These are phyloP conservation scores for Philypnodon macrostomus DNA, from an alignment of 2,797 vertebrate genomes.

Conservation along the genomic window DNA sequence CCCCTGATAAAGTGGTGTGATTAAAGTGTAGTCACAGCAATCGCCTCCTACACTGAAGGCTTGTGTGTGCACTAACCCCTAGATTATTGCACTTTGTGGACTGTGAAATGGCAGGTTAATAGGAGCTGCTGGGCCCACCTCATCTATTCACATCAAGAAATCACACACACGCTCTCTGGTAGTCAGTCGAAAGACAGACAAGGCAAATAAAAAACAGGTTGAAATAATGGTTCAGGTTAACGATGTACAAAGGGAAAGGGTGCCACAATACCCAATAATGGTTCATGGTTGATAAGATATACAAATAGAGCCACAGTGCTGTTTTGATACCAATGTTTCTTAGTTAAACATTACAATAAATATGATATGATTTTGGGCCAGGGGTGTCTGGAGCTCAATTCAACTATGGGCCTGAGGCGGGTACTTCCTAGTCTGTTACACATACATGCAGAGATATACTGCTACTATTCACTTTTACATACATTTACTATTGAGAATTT, in stretches of 20 bases:
- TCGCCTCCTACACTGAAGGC: slow-evolving; percentile 30
- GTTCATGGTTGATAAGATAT: neutral
- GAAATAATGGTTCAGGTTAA: slow-evolving; percentile 18
- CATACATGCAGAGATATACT: too few relatives aligned
- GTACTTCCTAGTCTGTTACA: too few relatives aligned
- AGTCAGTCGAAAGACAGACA: neutral
- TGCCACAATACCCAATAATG: neutral
- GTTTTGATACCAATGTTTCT: too few relatives aligned
- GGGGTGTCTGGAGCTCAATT: too few relatives aligned
- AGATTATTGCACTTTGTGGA: slow-evolving; percentile 58
- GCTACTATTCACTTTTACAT: too few relatives aligned
- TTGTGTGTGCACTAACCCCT: slow-evolving; percentile 9
- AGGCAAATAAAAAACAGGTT: slow-evolving; percentile 9
- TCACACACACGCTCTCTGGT: neutral
- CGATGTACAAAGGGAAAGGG: neutral
- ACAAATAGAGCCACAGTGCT: neutral
- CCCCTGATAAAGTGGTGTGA: slow-evolving; percentile 40
- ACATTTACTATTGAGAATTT: too few relatives aligned
- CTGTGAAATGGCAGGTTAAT: slow-evolving; percentile 63
- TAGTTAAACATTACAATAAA: too few relatives aligned
- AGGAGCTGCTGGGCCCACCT: slow-evolving; percentile 23
- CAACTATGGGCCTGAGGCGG: too few relatives aligned
- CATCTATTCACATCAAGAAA: slow-evolving; percentile 40
- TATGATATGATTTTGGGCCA: too few relatives aligned
- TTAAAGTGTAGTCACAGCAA: slow-evolving; percentile 45